Conservation (phyloP, 2,888 invertebrate species). For the Synanthedon myopaeformis region DNA sequence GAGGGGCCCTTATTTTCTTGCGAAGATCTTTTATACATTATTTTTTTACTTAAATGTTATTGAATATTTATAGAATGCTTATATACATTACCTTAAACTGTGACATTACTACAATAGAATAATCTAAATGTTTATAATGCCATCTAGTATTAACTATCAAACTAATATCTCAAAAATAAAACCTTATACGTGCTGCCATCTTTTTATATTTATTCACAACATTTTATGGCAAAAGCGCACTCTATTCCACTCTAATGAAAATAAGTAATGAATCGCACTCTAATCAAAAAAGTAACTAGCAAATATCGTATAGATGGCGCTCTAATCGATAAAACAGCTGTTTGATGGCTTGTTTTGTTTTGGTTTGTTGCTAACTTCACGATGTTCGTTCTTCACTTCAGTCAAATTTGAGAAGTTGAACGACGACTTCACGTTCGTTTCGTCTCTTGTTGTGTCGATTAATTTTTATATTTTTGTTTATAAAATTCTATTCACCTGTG, state of each 20-base stretch:
- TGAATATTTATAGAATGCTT: background rate
- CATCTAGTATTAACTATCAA: background rate
- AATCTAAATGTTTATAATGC: background rate
- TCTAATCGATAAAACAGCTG: slow-evolving; percentile 36
- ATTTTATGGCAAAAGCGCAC: too few relatives aligned
- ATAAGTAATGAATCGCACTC: too few relatives aligned
- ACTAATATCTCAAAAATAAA: background rate
- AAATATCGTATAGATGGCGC: slow-evolving; percentile 14
- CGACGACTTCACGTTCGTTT: slow-evolving; percentile 29
- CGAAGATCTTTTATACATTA: background rate
- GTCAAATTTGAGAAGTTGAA: slow-evolving; percentile 16
- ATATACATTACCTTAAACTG: too few relatives aligned
- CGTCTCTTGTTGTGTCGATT: slow-evolving; percentile 27
- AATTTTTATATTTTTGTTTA: slow-evolving; percentile 26
- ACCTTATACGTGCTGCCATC: background rate
- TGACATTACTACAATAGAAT: too few relatives aligned
- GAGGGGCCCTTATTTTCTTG: slow-evolving; percentile 68
- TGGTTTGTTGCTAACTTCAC: slow-evolving; percentile 40
- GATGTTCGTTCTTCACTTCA: slow-evolving; percentile 18
- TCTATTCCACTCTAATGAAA: too few relatives aligned
- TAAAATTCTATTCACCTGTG: slow-evolving; percentile 28
- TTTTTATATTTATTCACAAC: background rate
- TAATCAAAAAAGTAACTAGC: too few relatives aligned
- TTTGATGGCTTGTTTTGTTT: slow-evolving; percentile 34
- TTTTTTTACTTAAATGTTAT: background rate